Evolutionary conservation across 2,113 vertebrate genomes (phyloP), one percentile per base, ranked within the genome.

Genomic region (Oncorhynchus keta): DNA sequence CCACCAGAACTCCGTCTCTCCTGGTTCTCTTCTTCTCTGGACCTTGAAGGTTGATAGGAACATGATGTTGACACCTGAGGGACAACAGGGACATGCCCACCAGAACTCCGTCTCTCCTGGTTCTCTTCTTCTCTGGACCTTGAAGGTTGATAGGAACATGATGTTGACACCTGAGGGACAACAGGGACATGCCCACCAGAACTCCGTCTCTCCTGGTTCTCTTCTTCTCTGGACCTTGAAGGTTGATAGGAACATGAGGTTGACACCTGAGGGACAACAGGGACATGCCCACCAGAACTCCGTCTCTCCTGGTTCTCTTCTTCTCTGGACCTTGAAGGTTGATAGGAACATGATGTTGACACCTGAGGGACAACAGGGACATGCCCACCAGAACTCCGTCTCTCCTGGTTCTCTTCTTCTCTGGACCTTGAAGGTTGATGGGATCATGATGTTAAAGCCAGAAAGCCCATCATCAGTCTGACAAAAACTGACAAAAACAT

Each of bases 201-300:
- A 45, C 39, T 45, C 39, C 0, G 8, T 45, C 39, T 45, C 39
- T 45, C 39, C 39, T 45, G 8, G 64, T 55, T 77, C 69, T 65
- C 74, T 83, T 86, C 91, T 92, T 91, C 91, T 91, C 92, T 93
- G 90, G 89, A 89, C 89, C 80, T 76, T 80, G 80, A 80, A 81
- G 45, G 80, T 86, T 39, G 77, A 80, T 83, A 80, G 79, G 62
- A 79, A 28, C 28, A 28, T 28, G 28, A 28, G 2, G 2, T 28
- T 28, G 68, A 77, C 81, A 85, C 79, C 83, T 70, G 72, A 87
- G 68, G 70, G 76, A 76, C 6, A 77, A 73, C 76, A 13, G 24
- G 14, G 57, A 45, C 51, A 55, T 45, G 39, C 14, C 12, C 51
- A 49, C 75, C 18, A 45, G 9, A 45, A 45, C 39, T 45, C 39